Evolutionary conservation across 2,113 vertebrate genomes (phyloP), one percentile per base, ranked within the genome.

Genomic region (Engraulis encrasicolus): DNA sequence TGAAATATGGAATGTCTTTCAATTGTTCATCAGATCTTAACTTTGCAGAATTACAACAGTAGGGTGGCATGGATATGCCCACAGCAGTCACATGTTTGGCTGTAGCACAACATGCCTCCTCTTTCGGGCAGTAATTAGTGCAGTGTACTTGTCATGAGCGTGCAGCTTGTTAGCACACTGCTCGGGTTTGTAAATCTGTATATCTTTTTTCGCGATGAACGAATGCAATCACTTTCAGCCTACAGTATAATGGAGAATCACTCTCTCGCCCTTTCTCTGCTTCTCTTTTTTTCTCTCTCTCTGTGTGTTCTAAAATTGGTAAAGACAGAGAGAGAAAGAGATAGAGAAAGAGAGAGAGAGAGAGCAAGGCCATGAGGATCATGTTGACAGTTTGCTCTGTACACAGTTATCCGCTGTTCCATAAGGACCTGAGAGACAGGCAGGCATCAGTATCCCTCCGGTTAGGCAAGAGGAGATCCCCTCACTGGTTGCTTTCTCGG

Each of bases 391-490:
- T 78, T 61, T 74, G 49, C 23, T 77, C 54, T 78, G 89, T 88
- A 58, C 81, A 58, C 66, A 79, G 81, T 78, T n/a, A 34, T 18
- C 36, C 74, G 54, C 49, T 66, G 34, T 52, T 66, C 20, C 50
- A 31, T 49, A 83, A 27, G 50, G 50, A 83, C n/a, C n/a, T 77
- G 78, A 83, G 31, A 87, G 86, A 90, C 89, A 78, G 86, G 0
- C 86, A 90, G 81, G n/a, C 54, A 23, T 19, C 20, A 61, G 54
- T 23, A 61, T 61, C 20, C 27, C 20, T 61, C 54, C 54, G 20
- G 54, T 61, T 23, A 23, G 4, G 6, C n/a, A 6, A 6, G 78
- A 12, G 82, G 20, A 82, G 74, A 48, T 36, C 36, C 78, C 77
- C 82, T 78, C 54, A 82, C 52, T 19, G 81, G 81, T 71, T 23